Evolutionary conservation across 1,140 invertebrate genomes (phyloP).

Genomic region (Sycobia sp.): DNA sequence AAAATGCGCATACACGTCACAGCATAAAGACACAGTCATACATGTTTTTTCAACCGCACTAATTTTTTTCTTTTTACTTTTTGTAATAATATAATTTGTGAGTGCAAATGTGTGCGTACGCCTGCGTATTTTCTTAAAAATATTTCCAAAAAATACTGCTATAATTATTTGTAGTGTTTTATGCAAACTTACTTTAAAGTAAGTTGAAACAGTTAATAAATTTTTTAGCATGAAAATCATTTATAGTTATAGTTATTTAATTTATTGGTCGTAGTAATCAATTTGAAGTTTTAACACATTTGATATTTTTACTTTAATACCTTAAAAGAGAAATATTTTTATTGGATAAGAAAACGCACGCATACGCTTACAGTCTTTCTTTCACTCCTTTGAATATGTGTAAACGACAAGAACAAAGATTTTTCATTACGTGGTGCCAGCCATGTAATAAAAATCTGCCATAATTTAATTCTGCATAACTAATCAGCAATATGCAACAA

Average conservation of each 20-base stretch:
- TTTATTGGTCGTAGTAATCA: slow-evolving; percentile 21
- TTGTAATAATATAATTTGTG: slow-evolving; percentile 23
- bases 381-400: slow-evolving; percentile 11
- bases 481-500: slow-evolving; percentile 19
- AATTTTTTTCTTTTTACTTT: slow-evolving; percentile 1
- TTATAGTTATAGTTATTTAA: slow-evolving; percentile 17
- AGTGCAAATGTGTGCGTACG: slow-evolving; percentile 18
- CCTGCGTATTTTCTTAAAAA: slow-evolving; percentile 29
- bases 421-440: slow-evolving; percentile 34
- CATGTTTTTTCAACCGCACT: slow-evolving; percentile 21
- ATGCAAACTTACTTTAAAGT: slow-evolving; percentile 5
- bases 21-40: slow-evolving; percentile 16
- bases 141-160: slow-evolving; percentile 30
- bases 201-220: slow-evolving; percentile 7
- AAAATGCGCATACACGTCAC: slow-evolving; percentile 18
- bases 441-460: no score
- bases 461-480: slow-evolving; percentile 22
- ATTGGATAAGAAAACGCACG: slow-evolving; percentile 21
- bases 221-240: slow-evolving; percentile 22
- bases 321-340: slow-evolving; percentile 32
- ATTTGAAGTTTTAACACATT: slow-evolving; percentile 18
- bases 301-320: not conserved
- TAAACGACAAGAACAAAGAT: slow-evolving; percentile 20
- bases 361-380: slow-evolving; percentile 9
- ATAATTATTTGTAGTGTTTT: slow-evolving; percentile 9